A percentile compares a stretch with the other conserved stretches of the same genome.
phyloP scores from a whole-genome alignment of 2,797 vertebrate genomes.

The Psittacula echo region DNA sequence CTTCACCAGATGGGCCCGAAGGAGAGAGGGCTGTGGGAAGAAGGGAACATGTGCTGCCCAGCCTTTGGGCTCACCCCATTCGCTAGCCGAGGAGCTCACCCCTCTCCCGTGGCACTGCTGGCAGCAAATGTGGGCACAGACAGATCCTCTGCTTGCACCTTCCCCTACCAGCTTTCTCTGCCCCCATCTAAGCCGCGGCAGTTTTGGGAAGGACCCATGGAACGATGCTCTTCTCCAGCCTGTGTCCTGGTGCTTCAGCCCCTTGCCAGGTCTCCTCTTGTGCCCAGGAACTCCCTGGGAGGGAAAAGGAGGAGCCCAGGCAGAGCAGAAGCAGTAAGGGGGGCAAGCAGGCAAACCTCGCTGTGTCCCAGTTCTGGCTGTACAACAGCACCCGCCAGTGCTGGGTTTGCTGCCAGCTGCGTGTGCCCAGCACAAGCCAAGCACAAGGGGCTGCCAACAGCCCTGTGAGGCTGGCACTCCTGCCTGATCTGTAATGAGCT shows the following conservation, averaged over 20 bases:
- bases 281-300: neutral
- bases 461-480: rapidly evolving
- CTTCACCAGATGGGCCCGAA: neutral
- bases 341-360: neutral
- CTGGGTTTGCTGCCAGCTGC: slow-evolving; percentile 13
- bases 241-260: neutral
- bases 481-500: neutral
- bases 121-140: neutral
- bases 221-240: neutral
- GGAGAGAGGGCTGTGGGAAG: neutral
- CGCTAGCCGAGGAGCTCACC: neutral
- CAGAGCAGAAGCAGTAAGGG: neutral
- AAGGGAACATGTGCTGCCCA: neutral
- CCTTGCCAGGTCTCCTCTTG: neutral
- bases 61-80: neutral
- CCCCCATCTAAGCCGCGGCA: neutral
- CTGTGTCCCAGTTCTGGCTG: neutral
- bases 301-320: neutral
- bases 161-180: neutral
- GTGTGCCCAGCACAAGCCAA: neutral
- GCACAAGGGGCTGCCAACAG: neutral
- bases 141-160: neutral
- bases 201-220: neutral
- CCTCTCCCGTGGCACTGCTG: neutral
- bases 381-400: rapidly evolving